Evolutionary conservation across 2,888 invertebrate genomes (phyloP), one percentile per base, ranked within the genome.

Genomic region (Drosophila conformis): DNA sequence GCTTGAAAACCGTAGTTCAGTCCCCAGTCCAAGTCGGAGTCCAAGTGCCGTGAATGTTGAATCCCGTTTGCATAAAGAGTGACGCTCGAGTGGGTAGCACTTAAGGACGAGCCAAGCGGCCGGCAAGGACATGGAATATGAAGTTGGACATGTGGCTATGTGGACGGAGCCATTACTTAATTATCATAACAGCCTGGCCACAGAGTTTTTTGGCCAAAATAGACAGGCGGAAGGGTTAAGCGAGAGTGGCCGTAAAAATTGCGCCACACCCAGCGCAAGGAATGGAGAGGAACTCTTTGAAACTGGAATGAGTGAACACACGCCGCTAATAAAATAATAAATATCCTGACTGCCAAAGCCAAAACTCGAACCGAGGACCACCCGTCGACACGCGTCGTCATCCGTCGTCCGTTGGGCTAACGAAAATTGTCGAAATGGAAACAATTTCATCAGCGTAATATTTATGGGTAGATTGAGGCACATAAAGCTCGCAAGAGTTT

Each of bases 281-380:
- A 31, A 54, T 40, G 35, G 18, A 38, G 38, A 25, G 46, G 25
- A 36, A 25, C 56, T 13, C 27, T 54, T 25, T n/a, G 54, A 0
- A 15, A 57, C 3, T 18, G 57, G 46, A 49, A 38, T 56, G 79
- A 35, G 65, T 49, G 67, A 83, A 76, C 87, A 89, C 85, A 89
- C 82, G 89, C 80, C 85, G 87, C 90, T 87, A 87, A 87, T 87
- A 87, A 87, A 87, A 87, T 87, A 90, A 90, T 89, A 87, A 87
- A 87, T 89, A 90, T 89, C 80, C 89, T 74, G 81, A 53, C 77
- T 80, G 67, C 73, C 70, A 67, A 66, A 66, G 67, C 67, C 67
- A 25, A 27, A 64, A 29, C 35, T 38, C 21, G 29, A 18, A 35
- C 15, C 51, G 51, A 36, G 63, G 59, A 78, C 75, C 48, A 36